These are phyloP conservation scores for Eunapius fragilis DNA, from an alignment of 37 sponge, comb jelly and placozoan genomes.

Conservation along the genomic window DNA sequence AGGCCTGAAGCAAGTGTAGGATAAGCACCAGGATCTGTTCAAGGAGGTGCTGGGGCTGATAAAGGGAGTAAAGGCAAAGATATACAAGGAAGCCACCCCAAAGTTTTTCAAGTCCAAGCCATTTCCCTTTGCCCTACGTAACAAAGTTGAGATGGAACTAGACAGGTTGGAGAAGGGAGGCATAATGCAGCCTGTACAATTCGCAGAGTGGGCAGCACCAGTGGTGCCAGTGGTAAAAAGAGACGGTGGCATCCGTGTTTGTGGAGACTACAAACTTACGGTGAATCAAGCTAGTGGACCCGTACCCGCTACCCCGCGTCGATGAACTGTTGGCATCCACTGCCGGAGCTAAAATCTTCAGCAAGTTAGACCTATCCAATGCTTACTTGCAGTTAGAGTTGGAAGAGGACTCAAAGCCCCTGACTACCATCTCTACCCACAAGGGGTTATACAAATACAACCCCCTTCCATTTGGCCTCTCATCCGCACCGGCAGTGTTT, in stretches of 20 bases:
- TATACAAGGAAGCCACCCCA: not conserved
- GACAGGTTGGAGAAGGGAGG: not conserved
- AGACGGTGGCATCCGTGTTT: not conserved
- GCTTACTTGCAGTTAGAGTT: not conserved
- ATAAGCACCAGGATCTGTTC: not conserved
- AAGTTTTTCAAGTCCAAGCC: not conserved
- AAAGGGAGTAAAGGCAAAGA: not conserved
- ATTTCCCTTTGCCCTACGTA: not conserved
- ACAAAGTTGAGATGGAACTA: not conserved
- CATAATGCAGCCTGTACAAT: not conserved
- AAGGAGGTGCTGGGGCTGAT: not conserved
- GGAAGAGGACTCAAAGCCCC: not conserved
- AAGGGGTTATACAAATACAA: not conserved
- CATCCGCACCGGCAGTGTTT: slow-evolving; percentile 7
- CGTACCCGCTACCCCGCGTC: not conserved
- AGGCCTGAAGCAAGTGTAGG: not conserved
- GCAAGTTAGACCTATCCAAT: not conserved
- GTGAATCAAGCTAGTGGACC: not conserved
- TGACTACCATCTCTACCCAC: not conserved
- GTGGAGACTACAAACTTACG: not conserved
- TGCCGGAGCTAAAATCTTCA: not conserved
- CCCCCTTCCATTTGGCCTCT: slow-evolving; percentile 4
- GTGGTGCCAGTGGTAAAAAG: slow-evolving; percentile 1
- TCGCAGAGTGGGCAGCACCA: slow-evolving; percentile 7
- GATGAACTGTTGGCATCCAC: not conserved